phyloP scores from a whole-genome alignment of 2,113 vertebrate species.

The Rallus limicola region DNA sequence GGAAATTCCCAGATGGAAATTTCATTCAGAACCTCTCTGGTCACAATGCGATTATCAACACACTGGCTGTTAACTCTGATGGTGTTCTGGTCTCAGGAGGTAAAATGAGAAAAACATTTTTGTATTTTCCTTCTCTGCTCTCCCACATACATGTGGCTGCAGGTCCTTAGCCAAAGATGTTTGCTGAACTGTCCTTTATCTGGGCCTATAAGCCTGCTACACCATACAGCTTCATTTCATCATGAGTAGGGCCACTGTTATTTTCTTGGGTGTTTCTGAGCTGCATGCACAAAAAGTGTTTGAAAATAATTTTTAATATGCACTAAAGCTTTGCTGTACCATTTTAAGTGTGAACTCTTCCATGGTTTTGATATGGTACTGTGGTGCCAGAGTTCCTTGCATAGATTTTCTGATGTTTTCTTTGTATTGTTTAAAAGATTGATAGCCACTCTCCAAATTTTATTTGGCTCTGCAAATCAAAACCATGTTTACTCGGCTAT shows the following conservation, averaged over 20 bases:
- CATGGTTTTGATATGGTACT: neutral
- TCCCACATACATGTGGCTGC: rapidly evolving
- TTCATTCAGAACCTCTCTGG: conserved; percentile 99
- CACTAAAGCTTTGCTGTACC: neutral
- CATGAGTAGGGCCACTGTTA: neutral
- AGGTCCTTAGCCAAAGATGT: neutral
- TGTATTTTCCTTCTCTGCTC: neutral
- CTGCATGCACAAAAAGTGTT: neutral
- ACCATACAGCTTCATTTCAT: neutral
- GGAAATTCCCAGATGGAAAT: conserved; percentile 97
- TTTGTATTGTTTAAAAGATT: neutral
- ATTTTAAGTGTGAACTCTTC: neutral
- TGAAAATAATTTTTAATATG: neutral
- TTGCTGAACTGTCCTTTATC: neutral
- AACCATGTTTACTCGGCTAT: neutral
- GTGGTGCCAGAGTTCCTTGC: neutral
- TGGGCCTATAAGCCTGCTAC: neutral
- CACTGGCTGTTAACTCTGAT: conserved; percentile 93
- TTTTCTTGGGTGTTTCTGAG: neutral
- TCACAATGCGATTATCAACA: conserved; percentile 98
- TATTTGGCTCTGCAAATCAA: neutral
- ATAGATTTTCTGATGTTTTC: rapidly evolving
- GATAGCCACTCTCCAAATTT: neutral
- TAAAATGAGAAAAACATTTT: conserved; percentile 55
- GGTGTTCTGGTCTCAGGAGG: conserved; percentile 97